phyloP scores from a whole-genome alignment of 2,113 vertebrate genomes.

The Gobiocypris rarus region DNA sequence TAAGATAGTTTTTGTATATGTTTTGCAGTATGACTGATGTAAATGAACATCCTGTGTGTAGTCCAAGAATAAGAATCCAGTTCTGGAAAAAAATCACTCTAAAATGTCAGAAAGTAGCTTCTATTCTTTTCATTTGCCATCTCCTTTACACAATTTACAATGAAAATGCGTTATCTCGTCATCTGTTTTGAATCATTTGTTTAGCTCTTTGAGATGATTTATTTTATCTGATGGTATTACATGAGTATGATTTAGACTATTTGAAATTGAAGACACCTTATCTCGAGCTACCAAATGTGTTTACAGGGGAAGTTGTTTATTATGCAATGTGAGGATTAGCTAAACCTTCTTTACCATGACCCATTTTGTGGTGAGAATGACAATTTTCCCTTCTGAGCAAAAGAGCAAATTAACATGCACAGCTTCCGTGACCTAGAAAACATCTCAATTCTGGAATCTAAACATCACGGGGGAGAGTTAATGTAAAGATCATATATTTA shows the following conservation, averaged over 20 bases:
- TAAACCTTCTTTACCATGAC: conserved; percentile 65
- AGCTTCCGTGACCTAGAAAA: conserved; percentile 72
- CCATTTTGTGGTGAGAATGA: conserved; percentile 70
- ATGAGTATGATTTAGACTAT: not conserved
- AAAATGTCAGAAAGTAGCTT: not conserved
- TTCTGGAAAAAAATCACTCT: no score
- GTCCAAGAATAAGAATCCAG: no score
- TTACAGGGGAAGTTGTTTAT: conserved; percentile 37
- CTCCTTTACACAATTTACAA: not conserved
- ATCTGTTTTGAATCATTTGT: not conserved
- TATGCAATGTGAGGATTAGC: conserved; percentile 41
- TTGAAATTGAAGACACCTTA: not conserved
- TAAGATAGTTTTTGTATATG: not conserved
- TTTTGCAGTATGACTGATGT: not conserved
- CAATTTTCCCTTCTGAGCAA: conserved; percentile 60
- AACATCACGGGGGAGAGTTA: conserved; percentile 23
- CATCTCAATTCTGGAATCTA: conserved; percentile 48
- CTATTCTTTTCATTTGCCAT: not conserved
- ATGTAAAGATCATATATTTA: conserved; percentile 37
- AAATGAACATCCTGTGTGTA: not conserved
- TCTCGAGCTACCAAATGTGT: conserved; percentile 3
- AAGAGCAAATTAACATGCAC: conserved; percentile 69
- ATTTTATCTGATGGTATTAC: not conserved
- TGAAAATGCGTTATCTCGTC: not conserved
- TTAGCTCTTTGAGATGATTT: not conserved